Conservation (phyloP, 2,888 invertebrate species). For the Lithophane socia region DNA sequence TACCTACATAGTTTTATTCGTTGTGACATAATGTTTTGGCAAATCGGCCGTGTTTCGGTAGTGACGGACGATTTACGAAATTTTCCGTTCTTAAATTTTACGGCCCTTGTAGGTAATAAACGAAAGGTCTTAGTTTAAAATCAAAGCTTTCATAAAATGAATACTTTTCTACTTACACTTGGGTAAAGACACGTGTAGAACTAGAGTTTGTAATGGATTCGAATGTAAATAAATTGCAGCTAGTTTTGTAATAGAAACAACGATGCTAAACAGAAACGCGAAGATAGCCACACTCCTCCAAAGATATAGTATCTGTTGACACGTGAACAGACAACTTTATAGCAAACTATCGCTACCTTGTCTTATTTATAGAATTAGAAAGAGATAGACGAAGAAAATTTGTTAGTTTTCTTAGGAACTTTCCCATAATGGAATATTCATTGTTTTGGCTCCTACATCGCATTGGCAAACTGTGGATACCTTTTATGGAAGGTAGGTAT, state of each 20-base stretch:
- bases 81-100: neutral
- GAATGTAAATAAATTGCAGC: constrained; percentile 26
- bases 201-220: neutral
- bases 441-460: constrained; percentile 35
- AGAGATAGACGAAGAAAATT: constrained; percentile 38
- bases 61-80: constrained; percentile 13
- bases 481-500: constrained; percentile 6
- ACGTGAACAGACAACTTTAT: constrained; percentile 60
- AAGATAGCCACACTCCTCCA: constrained; percentile 23
- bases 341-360: constrained; percentile 45
- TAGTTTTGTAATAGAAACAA: constrained; percentile 30
- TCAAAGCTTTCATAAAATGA: neutral
- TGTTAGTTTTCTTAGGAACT: constrained; percentile 22
- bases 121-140: neutral
- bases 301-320: constrained; percentile 63
- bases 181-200: neutral
- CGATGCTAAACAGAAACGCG: constrained; percentile 51
- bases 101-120: neutral
- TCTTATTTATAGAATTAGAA: constrained; percentile 55
- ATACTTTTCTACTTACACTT: constrained; percentile 28
- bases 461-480: neutral
- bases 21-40: constrained; percentile 51
- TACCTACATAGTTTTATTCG: constrained; percentile 13
- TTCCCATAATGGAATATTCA: constrained; percentile 27
- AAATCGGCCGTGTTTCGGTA: constrained; percentile 6